Base-by-base conservation (phyloP, 2,113 vertebrate species). In the Prietella phreatophila region DNA sequence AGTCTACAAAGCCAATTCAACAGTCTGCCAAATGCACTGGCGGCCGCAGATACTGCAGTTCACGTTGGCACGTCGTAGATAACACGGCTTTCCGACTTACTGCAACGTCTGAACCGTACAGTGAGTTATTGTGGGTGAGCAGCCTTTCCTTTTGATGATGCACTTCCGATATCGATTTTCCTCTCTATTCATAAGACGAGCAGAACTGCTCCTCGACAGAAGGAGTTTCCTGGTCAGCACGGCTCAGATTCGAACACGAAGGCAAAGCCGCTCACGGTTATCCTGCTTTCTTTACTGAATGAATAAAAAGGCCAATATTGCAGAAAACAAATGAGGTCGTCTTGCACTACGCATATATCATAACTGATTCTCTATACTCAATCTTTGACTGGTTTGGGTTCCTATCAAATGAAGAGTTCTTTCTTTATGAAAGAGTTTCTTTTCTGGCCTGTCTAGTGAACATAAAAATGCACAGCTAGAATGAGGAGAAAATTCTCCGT, bases 111-210 rank as follows among this genome's bases (percentile, higher is more conserved):
- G 63, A 53, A 87, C 79, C 80, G 55, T 56, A 79, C 61, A 47
- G 58, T 88, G 87, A 88, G 87, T 90, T 90, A 90, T 86, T 85
- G 78, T 63, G 36, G n/a, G 71, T 81, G 84, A 86, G 82, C 80
- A 88, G 82, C 63, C 88, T 82, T 86, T 88, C 22, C 25, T 78
- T 76, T 88, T 88, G 86, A 78, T 53, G 85, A 90, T 90, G 89
- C 80, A 90, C 87, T 90, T 84, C 87, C 86, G 88, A 69, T 90
- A 90, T 90, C 84, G 87, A 90, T 88, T 90, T 90, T 88, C 53
- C 47, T 75, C 87, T 88, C 87, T 85, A 87, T 85, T 90, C 85
- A 88, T 87, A 86, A 90, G 65, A 50, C 81, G 86, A 58, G 71
- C 9, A 84, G 85, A 88, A 73, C 89, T 90, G 85, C 63, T 76